Evolutionary conservation across 2,888 invertebrate genomes (phyloP), one percentile per base, ranked within the genome.

Genomic region (Allolobophora icterica): DNA sequence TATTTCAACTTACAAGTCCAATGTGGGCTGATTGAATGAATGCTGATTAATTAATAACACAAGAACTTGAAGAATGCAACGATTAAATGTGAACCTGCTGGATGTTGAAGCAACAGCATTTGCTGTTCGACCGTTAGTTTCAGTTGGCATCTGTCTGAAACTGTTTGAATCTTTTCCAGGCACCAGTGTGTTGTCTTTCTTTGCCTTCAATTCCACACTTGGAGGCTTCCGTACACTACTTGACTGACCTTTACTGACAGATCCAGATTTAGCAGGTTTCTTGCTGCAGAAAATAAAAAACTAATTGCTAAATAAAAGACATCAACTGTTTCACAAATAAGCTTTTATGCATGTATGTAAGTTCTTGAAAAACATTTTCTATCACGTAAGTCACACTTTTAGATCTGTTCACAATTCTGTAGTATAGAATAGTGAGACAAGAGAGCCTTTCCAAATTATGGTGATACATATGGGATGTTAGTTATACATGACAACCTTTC

Each of bases 121-220:
- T 38, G 24, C 38, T 24, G 38, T 87, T 87, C 34, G 87, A 87
- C 87, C 15, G 87, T 24, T 34, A 2, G 30, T 71, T 71, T n/a
- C 71, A 71, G 35, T 34, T 87, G 34, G 35, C n/a, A 35, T 87
- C 87, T 34, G 33, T 87, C 87, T 38, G 24, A 87, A 87, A 35
- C 35, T 35, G 15, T 17, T 87, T 38, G 87, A 87, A 38, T 35
- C 35, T 87, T 87, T 87, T 87, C 87, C 35, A 35, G 34, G 87
- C 34, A 87, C 34, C 35, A 24, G 24, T 34, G 33, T 24, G 38
- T 38, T 38, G 38, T 87, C 87, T 87, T 87, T 87, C 38, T 87
- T 87, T 38, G 87, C 38, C 38, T 87, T 87, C 30, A 33, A 34
- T 87, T 87, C 87, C 87, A 87, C 87, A 87, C 87, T 87, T 24